Evolutionary conservation across 2,797 vertebrate genomes (phyloP), one percentile per base, ranked within the genome.

Genomic region (Selene dorsalis): DNA sequence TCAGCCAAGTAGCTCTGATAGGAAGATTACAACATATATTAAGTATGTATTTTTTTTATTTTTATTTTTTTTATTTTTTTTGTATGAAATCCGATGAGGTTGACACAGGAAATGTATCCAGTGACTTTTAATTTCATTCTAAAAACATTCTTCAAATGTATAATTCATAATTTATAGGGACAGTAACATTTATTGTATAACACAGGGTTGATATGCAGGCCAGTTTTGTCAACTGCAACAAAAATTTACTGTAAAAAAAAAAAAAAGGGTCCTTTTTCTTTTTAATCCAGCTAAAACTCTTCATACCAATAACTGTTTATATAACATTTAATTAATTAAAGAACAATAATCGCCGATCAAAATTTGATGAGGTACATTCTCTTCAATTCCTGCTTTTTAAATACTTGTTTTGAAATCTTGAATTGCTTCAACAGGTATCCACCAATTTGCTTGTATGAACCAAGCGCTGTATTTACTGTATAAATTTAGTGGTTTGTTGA

Each of bases 61-160:
- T 55, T 50, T 30, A 6, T 53, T 56, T 50, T 26, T 52, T 18
- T 58, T 74, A 22, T 17, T 24, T 55, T 63, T 76, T 79, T 82
- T 77, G 30, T 79, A 68, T 74, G 32, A 72, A 80, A 56, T 6
- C 24, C 67, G 77, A 82, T 57, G 65, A 75, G 60, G 73, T 48
- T 59, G 93, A 96, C 94, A 95, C 94, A 96, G 95, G 95, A 96
- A 92, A 87, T 69, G 20, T 87, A 94, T 95, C 95, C 96, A 90
- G 94, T 96, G 96, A 94, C 78, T 80, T 89, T 83, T 85, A 79
- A 77, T 84, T 85, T 91, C 88, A 83, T 80, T 77, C 75, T 72
- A 77, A 79, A 71, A 50, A 71, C 73, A 82, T 72, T 85, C 74
- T 85, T 87, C 68, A 84, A 84, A 80, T 57, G 24, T 73, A 67